Evolutionary conservation across 2,113 vertebrate species (phyloP).

Genomic region (Callaeas wilsoni): DNA sequence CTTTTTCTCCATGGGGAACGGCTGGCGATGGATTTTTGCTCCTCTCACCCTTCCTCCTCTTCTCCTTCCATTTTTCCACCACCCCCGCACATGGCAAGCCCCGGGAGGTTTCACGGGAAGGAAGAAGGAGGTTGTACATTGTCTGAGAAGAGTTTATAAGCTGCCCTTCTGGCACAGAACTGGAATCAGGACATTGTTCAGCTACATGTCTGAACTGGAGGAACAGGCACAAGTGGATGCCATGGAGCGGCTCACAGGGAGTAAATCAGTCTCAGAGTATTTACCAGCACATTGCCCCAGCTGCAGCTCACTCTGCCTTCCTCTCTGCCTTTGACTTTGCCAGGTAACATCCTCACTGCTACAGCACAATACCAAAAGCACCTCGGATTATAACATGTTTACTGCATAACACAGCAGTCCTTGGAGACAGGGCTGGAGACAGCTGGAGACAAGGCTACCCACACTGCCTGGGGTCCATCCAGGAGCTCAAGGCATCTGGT

Average conservation of each 20-base stretch:
- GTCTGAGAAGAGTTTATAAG: slow-evolving; percentile 27
- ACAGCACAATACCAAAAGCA: background rate
- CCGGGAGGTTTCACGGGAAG: background rate
- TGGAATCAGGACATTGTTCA: background rate
- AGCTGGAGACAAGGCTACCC: background rate
- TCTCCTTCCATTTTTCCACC: background rate
- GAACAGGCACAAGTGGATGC: background rate
- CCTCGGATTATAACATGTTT: background rate
- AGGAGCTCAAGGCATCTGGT: background rate
- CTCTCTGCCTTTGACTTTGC: background rate
- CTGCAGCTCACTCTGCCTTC: background rate
- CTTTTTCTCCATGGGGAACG: background rate
- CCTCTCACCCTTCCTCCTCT: background rate
- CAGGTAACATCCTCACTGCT: background rate
- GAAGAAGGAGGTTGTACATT: background rate
- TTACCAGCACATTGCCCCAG: background rate
- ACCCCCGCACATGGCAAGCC: background rate
- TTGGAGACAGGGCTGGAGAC: background rate
- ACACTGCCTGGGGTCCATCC: background rate
- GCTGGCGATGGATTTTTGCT: background rate
- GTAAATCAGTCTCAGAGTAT: background rate
- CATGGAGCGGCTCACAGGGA: background rate
- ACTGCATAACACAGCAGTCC: background rate
- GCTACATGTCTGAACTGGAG: background rate
- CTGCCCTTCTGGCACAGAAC: slow-evolving; percentile 4